Base-by-base conservation (phyloP, 2,797 vertebrate species). In the Muraenolepis orangiensis region DNA sequence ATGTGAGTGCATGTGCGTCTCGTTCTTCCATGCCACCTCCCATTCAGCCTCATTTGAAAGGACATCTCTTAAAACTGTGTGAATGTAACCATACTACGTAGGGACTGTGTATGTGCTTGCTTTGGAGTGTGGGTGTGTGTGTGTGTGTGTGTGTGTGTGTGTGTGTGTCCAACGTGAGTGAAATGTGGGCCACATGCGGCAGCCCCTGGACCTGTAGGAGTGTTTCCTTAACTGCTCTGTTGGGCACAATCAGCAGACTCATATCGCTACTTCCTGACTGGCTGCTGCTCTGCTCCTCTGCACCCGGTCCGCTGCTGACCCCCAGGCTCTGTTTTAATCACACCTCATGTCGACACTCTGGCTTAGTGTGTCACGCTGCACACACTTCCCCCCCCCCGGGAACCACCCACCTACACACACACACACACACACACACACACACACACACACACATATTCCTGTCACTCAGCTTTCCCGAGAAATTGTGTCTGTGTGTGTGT, bases 241-340 rank as follows among this genome's bases (percentile, higher is more conserved):
- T 20, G 70, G 86, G 82, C 77, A 81, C 78, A 90, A 81, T 86
- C 86, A 87, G 85, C 82, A 75, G 77, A 83, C 78, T 78, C 81
- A 83, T 77, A 76, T 83, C 82, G 71, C 74, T 86, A 87, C 85
- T 86, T 85, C 84, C 87, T 84, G 81, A 74, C 81, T 85, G 72
- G 74, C 29, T 76, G 80, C 79, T 82, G 70, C 77, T 82, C 78
- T 18, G 57, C 74, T 40, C 26, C 46, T 61, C 23, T 18, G 81
- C n/a, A 87, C 76, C 81, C 86, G 83, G 84, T 84, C 81, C 71
- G 28, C 80, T 34, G 73, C 78, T 85, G 87, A 87, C 88, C 89
- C 0, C 76, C 51, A 86, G 89, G 92, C 85, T 0, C 72, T 76
- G 84, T 90, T 93, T 90, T 91, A 92, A 92, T 91, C 88, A 91